Conservation (phyloP, 2,888 invertebrate genomes). For the Sclerodermus sp. region DNA sequence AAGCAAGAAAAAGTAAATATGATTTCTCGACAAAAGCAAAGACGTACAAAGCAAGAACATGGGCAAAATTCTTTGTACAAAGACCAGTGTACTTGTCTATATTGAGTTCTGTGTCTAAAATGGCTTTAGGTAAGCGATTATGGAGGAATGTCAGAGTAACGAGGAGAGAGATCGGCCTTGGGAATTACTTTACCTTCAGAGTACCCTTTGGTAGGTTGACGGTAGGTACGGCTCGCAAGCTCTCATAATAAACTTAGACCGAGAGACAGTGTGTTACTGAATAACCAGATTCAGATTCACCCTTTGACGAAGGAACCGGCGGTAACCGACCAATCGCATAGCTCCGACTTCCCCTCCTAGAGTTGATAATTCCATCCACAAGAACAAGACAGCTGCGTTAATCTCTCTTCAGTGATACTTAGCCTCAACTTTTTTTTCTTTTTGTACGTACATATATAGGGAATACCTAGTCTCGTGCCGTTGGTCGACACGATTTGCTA, state of each 20-base stretch:
- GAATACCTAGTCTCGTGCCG: constrained; percentile 24
- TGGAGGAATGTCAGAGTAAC: too few relatives aligned
- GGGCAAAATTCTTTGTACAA: too few relatives aligned
- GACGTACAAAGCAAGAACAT: too few relatives aligned
- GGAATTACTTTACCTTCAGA: constrained; percentile 59
- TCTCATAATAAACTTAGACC: constrained; percentile 57
- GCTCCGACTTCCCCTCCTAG: constrained; percentile 56
- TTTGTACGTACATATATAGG: constrained; percentile 15
- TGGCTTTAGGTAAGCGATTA: not conserved
- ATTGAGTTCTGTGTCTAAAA: too few relatives aligned
- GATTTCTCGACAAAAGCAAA: too few relatives aligned
- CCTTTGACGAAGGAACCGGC: constrained; percentile 55
- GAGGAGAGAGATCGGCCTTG: constrained; percentile 55
- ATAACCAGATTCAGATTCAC: constrained; percentile 56
- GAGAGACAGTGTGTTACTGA: constrained; percentile 55
- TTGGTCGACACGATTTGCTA: constrained; percentile 23
- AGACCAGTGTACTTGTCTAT: too few relatives aligned
- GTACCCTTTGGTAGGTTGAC: constrained; percentile 56
- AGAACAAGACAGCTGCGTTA: constrained; percentile 58
- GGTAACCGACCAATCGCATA: constrained; percentile 55
- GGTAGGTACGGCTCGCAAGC: constrained; percentile 56
- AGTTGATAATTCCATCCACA: constrained; percentile 57
- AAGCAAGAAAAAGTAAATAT: too few relatives aligned
- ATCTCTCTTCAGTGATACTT: constrained; percentile 49
- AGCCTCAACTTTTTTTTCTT: constrained; percentile 39